Conservation (phyloP, 2,797 vertebrate genomes). For the Melanotaenia trifasciata region DNA sequence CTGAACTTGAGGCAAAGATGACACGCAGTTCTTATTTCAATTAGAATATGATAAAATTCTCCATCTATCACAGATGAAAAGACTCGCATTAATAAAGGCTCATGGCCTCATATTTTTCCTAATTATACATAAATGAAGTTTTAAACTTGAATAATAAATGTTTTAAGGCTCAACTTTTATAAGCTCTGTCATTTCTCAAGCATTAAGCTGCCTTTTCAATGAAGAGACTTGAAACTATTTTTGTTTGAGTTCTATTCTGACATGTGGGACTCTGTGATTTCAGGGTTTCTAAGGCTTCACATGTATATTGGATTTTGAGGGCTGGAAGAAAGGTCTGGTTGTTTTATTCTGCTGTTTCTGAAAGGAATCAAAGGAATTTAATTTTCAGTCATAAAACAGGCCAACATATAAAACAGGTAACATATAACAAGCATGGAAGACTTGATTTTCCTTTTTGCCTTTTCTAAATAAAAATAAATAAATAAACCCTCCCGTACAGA, state of each 20-base stretch:
- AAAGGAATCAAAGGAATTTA: not conserved
- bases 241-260: not conserved
- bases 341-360: not conserved
- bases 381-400: not conserved
- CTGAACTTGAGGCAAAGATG: constrained; percentile 21
- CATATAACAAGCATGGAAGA: not conserved
- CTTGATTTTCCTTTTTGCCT: not conserved
- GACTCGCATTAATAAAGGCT: not conserved
- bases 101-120: too few species aligned
- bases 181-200: not conserved
- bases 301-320: not conserved
- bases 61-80: not conserved
- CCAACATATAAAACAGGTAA: not conserved
- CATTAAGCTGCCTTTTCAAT: not conserved
- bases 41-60: not conserved
- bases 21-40: constrained; percentile 3
- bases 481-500: not conserved
- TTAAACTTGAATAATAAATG: not conserved
- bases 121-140: not conserved
- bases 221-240: not conserved
- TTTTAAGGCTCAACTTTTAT: not conserved
- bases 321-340: not conserved
- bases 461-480: not conserved
- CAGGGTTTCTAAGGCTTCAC: not conserved
- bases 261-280: not conserved